These are phyloP conservation scores for Argyresthia albistria DNA, from an alignment of 2,888 invertebrate genomes.

Conservation along the genomic window DNA sequence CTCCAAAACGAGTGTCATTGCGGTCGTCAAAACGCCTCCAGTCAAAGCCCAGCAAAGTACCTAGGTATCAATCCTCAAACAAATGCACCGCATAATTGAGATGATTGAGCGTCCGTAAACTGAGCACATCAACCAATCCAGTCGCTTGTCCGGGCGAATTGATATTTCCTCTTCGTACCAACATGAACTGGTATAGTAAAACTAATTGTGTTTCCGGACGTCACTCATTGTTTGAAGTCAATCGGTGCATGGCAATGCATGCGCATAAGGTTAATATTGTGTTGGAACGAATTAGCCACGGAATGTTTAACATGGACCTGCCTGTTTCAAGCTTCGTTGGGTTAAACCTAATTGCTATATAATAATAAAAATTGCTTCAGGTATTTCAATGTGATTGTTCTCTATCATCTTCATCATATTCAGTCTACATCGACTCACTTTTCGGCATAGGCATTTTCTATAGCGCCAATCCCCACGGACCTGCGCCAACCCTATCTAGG, in stretches of 20 bases:
- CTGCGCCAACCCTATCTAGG: too few species aligned
- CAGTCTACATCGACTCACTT: too few species aligned
- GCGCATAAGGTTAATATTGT: background rate
- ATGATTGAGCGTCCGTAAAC: slow-evolving; percentile 32
- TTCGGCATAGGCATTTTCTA: too few species aligned
- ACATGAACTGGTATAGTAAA: slow-evolving; percentile 26
- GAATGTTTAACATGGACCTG: too few species aligned
- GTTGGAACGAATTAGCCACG: too few species aligned
- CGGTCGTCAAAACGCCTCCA: background rate
- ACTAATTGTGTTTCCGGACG: slow-evolving; percentile 66
- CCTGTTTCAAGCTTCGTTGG: too few species aligned
- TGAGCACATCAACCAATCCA: slow-evolving; percentile 25
- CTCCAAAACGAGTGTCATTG: background rate
- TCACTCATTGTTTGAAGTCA: slow-evolving; percentile 56
- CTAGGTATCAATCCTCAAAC: background rate
- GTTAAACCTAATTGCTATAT: background rate
- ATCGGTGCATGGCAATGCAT: slow-evolving; percentile 23
- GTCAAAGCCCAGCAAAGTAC: background rate
- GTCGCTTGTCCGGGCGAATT: slow-evolving; percentile 52
- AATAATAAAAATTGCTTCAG: too few species aligned
- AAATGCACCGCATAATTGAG: slow-evolving; percentile 36
- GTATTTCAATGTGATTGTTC: too few species aligned
- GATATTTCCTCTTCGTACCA: slow-evolving; percentile 68
- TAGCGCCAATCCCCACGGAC: too few species aligned
- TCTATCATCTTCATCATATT: too few species aligned